Conservation (phyloP, 2,888 invertebrate genomes). For the Lepidocyrtoides sp. region DNA sequence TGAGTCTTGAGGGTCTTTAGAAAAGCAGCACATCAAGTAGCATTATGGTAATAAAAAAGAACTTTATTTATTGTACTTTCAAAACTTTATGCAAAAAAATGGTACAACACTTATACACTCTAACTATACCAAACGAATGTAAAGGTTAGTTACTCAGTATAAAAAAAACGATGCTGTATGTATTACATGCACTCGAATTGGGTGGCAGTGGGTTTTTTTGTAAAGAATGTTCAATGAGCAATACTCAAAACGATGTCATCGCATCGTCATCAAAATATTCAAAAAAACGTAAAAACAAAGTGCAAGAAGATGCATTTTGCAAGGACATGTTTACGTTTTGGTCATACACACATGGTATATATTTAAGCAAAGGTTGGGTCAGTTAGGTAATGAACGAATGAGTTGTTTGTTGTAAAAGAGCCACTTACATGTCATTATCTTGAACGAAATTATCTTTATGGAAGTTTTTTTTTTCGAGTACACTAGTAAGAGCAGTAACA, state of each 20-base stretch:
- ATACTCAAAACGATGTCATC: not conserved
- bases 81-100: not conserved
- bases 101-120: no score
- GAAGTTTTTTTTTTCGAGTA: slow-evolving; percentile 2
- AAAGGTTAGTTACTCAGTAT: not conserved
- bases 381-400: slow-evolving; percentile 30
- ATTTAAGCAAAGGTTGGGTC: slow-evolving; percentile 14
- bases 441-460: slow-evolving; percentile 9
- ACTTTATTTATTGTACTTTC: no score
- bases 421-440: slow-evolving; percentile 41
- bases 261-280: not conserved
- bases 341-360: not conserved
- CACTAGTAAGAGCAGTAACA: not conserved
- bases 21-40: no score
- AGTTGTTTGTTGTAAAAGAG: slow-evolving; percentile 20
- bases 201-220: not conserved
- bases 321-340: slow-evolving; percentile 45
- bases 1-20: no score
- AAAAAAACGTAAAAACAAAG: not conserved
- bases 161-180: not conserved
- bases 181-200: not conserved
- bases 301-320: slow-evolving; percentile 64
- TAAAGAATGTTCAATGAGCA: not conserved
- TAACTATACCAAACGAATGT: not conserved
- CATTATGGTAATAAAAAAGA: no score